phyloP scores from a whole-genome alignment of 2,113 vertebrate species.

The Noturus placidus region DNA sequence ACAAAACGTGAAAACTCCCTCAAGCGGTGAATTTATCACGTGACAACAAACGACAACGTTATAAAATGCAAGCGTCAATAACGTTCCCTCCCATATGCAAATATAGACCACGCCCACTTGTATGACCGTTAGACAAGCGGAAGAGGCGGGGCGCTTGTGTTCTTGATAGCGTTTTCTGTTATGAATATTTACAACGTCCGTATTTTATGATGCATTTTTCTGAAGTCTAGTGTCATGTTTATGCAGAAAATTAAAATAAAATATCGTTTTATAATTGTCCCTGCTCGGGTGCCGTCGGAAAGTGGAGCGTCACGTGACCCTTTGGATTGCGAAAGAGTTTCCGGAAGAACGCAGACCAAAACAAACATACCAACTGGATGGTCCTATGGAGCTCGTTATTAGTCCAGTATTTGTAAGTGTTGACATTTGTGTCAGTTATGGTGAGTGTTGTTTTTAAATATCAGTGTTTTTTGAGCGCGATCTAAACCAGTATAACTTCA shows the following conservation, averaged over 20 bases:
- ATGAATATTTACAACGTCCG: neutral
- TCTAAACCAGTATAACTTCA: neutral
- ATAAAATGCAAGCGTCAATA: neutral
- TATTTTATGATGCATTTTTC: neutral
- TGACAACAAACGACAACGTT: neutral
- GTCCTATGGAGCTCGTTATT: neutral
- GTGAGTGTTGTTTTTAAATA: neutral
- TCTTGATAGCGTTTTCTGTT: neutral
- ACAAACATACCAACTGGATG: constrained; percentile 61
- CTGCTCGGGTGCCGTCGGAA: constrained; percentile 58
- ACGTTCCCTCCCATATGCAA: neutral
- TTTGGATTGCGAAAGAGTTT: constrained; percentile 58
- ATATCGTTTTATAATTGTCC: constrained; percentile 38
- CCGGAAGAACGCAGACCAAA: constrained; percentile 66
- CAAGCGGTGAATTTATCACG: neutral
- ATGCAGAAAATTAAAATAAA: too few relatives aligned
- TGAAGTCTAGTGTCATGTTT: too few relatives aligned
- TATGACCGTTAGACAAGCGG: fast-evolving
- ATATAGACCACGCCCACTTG: neutral
- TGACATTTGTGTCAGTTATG: neutral
- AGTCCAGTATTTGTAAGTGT: neutral
- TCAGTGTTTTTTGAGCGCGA: neutral
- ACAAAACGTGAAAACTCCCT: neutral
- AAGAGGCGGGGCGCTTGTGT: neutral
- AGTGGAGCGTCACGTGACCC: constrained; percentile 66